These are phyloP conservation scores for Cladorhizidae sp. DNA, from an alignment of 37 sponge, comb jelly and placozoan species.

Conservation along the genomic window DNA sequence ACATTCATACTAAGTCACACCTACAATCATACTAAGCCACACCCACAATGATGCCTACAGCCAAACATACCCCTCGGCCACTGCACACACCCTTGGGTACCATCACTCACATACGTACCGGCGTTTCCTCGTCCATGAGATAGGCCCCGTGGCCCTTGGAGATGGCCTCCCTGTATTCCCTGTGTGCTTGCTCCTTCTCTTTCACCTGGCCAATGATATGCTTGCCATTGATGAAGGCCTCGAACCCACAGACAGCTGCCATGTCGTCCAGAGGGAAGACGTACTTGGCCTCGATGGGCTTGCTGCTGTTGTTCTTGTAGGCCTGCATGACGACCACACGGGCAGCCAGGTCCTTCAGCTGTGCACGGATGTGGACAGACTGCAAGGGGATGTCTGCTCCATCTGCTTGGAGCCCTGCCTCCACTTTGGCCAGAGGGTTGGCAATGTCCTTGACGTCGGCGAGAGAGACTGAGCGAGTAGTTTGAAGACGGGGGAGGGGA, in stretches of 20 bases:
- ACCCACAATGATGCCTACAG: too few species aligned
- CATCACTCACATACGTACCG: constrained; percentile 54
- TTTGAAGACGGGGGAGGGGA: background rate
- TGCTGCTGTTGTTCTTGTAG: constrained; percentile 81
- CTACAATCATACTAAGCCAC: too few species aligned
- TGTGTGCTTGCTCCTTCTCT: constrained; percentile 98
- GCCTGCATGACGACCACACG: constrained; percentile 89
- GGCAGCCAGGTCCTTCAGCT: constrained; percentile 86
- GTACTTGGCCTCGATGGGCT: constrained; percentile 96
- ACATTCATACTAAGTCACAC: too few species aligned
- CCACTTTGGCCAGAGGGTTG: constrained; percentile 87
- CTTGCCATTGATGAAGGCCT: constrained; percentile 98
- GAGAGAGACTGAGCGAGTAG: constrained; percentile 40
- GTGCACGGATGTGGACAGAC: constrained; percentile 83
- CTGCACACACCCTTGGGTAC: too few species aligned
- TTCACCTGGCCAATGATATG: constrained; percentile 98
- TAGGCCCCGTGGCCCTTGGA: constrained; percentile 98
- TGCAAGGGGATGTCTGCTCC: constrained; percentile 84
- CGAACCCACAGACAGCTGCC: constrained; percentile 99
- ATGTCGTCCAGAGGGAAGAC: constrained; percentile 98
- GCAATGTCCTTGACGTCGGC: constrained; percentile 74
- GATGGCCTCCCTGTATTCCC: constrained; percentile 97
- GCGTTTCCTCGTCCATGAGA: constrained; percentile 99
- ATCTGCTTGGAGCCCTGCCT: constrained; percentile 85
- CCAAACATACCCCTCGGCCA: too few species aligned